Evolutionary conservation across 2,113 vertebrate genomes (phyloP).

Genomic region (Mus pahari): DNA sequence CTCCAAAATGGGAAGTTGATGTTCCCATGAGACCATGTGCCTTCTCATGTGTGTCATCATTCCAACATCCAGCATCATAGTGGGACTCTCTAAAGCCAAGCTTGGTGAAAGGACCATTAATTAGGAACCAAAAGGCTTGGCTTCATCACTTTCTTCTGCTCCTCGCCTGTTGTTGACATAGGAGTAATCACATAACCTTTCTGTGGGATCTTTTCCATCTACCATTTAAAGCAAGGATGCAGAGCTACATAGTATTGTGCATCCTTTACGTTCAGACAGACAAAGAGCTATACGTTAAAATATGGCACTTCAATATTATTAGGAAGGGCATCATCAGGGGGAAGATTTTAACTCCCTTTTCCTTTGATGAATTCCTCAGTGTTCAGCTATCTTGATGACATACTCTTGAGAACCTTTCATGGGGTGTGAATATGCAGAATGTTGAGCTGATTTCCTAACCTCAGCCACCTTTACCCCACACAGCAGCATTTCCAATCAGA

Average conservation of each 20-base stretch:
- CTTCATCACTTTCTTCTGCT: neutral
- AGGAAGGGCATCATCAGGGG: neutral
- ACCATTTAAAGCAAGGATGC: neutral
- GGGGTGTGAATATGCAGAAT: slow-evolving; percentile 9
- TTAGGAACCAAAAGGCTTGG: neutral
- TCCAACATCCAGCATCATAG: neutral
- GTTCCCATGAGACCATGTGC: neutral
- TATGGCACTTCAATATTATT: slow-evolving; percentile 12
- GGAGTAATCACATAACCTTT: neutral
- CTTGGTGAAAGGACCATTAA: neutral
- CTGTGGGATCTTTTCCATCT: neutral
- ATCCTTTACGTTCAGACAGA: neutral
- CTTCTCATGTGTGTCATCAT: slow-evolving; percentile 3
- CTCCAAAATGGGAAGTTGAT: slow-evolving; percentile 28
- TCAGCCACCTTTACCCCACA: slow-evolving; percentile 52
- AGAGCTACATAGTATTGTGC: neutral
- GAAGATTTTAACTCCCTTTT: neutral
- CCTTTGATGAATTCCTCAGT: neutral
- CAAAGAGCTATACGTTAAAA: neutral
- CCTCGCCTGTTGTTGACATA: neutral
- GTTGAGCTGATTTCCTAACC: neutral
- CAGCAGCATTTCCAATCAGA: slow-evolving; percentile 58
- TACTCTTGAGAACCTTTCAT: neutral
- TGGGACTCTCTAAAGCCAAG: neutral
- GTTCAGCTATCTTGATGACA: neutral